phyloP scores from a whole-genome alignment of 2,888 invertebrate genomes.

The Augiades crinisus region DNA sequence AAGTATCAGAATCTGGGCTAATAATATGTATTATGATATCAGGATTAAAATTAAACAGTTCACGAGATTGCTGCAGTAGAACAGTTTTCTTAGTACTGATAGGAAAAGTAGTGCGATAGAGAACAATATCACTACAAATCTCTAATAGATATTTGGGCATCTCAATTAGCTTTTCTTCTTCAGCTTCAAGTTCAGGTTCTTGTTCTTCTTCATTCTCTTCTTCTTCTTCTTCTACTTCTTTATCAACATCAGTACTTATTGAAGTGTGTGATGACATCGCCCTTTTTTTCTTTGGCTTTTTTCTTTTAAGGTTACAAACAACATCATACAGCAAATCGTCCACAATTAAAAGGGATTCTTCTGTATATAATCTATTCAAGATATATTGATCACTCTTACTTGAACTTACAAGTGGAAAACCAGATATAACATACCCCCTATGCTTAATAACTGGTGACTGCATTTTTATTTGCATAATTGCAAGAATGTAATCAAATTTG shows the following conservation, averaged over 20 bases:
- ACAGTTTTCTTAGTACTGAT: constrained; percentile 47
- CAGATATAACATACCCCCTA: constrained; percentile 84
- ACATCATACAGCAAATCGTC: constrained; percentile 51
- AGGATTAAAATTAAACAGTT: constrained; percentile 62
- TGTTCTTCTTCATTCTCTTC: constrained; percentile 43
- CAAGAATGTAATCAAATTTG: constrained; percentile 70
- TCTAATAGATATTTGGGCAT: constrained; percentile 62
- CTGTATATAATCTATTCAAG: constrained; percentile 45
- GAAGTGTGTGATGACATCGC: constrained; percentile 39
- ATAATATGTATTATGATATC: constrained; percentile 79
- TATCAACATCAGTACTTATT: constrained; percentile 41
- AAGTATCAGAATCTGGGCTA: constrained; percentile 77
- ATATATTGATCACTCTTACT: constrained; percentile 41
- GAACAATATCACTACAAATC: constrained; percentile 48
- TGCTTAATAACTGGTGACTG: constrained; percentile 74
- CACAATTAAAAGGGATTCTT: constrained; percentile 50
- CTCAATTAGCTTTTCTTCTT: constrained; percentile 44
- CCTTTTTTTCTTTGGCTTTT: constrained; percentile 50
- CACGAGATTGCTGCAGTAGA: constrained; percentile 51
- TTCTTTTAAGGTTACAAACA: constrained; percentile 53
- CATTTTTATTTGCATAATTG: constrained; percentile 76
- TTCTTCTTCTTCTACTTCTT: constrained; percentile 45
- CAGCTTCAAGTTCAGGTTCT: constrained; percentile 43
- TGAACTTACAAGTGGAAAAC: constrained; percentile 83
- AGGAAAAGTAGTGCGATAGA: constrained; percentile 40